Evolutionary conservation across 1,140 invertebrate genomes (phyloP).

Genomic region (Thalassaphorura encarpata): DNA sequence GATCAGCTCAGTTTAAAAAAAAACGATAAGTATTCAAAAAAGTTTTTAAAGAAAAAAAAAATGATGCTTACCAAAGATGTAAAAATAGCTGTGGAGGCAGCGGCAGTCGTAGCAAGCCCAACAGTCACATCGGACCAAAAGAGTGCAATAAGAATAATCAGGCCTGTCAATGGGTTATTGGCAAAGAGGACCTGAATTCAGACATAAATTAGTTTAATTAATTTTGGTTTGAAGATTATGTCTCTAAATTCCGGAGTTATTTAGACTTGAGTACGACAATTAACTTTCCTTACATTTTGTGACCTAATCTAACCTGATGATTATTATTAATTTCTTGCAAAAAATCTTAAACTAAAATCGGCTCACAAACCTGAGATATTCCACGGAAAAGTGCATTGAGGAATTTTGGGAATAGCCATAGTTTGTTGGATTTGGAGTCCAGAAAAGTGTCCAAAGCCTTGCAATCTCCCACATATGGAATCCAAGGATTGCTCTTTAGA

Average conservation of each 20-base stretch:
- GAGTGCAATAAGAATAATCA: constrained; percentile 38
- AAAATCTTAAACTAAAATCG: not conserved
- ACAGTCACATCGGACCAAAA: constrained; percentile 34
- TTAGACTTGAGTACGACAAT: too few species aligned
- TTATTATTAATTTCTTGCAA: not conserved
- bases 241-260: too few species aligned
- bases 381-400: constrained; percentile 39
- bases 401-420: constrained; percentile 35
- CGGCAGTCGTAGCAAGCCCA: constrained; percentile 31
- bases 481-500: constrained; percentile 33
- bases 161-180: constrained; percentile 42
- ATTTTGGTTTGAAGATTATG: too few species aligned
- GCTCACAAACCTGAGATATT: constrained; percentile 38
- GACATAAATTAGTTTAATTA: not conserved
- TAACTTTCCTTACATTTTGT: not conserved
- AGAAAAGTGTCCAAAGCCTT: constrained; percentile 35
- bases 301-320: not conserved
- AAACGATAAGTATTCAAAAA: not conserved
- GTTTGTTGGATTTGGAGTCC: constrained; percentile 31
- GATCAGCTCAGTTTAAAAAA: too few species aligned
- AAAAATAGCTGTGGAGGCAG: constrained; percentile 39
- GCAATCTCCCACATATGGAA: constrained; percentile 39
- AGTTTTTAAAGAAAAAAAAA: not conserved
- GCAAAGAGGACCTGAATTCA: constrained; percentile 38
- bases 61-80: constrained; percentile 37